Conservation (phyloP, 2,797 vertebrate genomes). For the Lagorchestes hirsutus region DNA sequence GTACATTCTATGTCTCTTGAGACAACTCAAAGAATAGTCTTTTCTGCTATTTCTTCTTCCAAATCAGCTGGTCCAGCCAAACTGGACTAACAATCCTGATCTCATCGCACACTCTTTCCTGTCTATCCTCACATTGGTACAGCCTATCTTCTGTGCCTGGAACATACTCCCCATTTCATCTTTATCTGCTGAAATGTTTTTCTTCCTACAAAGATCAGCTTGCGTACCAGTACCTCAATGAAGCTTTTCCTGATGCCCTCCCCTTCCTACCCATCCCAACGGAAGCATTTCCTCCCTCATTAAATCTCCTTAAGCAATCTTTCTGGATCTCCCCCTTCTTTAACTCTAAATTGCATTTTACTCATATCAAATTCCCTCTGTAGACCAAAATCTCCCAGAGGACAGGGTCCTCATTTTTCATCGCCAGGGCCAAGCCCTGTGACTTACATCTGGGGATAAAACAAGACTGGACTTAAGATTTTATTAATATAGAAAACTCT, state of each 20-base stretch:
- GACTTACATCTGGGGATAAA: not conserved
- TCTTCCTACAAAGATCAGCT: not conserved
- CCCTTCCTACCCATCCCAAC: not conserved
- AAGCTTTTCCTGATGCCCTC: not conserved
- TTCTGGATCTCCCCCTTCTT: not conserved
- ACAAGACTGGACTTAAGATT: not conserved
- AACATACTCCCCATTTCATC: not conserved
- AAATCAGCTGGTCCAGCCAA: not conserved
- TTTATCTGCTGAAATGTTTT: not conserved
- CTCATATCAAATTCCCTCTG: constrained; percentile 14
- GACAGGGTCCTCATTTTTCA: not conserved
- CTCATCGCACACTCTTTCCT: not conserved
- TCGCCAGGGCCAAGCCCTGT: not conserved
- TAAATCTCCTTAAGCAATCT: not conserved
- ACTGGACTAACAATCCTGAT: not conserved
- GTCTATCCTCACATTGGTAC: not conserved
- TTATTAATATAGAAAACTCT: not conserved
- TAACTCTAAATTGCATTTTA: constrained; percentile 22
- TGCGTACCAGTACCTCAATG: not conserved
- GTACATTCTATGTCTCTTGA: not conserved
- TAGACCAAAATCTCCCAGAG: not conserved
- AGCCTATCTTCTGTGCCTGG: not conserved
- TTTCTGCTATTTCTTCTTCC: not conserved
- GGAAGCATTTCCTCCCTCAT: not conserved
- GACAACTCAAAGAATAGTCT: not conserved